phyloP scores from a whole-genome alignment of 2,888 invertebrate species.

The Drosophila eohydei region DNA sequence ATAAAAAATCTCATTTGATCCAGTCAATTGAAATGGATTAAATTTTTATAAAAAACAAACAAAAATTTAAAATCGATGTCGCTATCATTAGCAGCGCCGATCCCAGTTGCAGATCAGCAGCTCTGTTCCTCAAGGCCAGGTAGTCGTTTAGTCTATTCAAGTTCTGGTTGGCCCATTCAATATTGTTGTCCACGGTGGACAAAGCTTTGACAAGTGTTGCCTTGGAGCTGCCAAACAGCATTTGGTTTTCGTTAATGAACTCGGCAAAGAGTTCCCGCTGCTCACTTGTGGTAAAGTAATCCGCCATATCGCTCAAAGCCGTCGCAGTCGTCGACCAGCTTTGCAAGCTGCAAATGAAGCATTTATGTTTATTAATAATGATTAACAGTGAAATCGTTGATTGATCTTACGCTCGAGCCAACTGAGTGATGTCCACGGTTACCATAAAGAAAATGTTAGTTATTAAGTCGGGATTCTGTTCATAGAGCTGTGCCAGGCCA shows the following conservation, averaged over 20 bases:
- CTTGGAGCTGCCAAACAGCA: constrained; percentile 59
- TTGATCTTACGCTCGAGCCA: constrained; percentile 69
- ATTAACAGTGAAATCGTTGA: background rate
- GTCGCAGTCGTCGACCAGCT: constrained; percentile 69
- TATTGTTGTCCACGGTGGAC: constrained; percentile 67
- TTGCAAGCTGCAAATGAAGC: constrained; percentile 55
- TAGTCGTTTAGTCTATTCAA: constrained; percentile 59
- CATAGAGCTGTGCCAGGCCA: constrained; percentile 85
- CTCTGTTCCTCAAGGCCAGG: constrained; percentile 53
- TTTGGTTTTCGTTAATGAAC: constrained; percentile 53
- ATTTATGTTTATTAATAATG: background rate
- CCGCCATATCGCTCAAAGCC: constrained; percentile 62
- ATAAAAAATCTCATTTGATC: background rate
- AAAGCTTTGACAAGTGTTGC: constrained; percentile 60
- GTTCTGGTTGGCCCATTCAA: constrained; percentile 74
- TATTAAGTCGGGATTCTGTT: constrained; percentile 85
- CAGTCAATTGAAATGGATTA: background rate
- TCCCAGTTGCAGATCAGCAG: constrained; percentile 13
- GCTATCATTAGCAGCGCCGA: constrained; percentile 9
- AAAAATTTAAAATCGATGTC: constrained; percentile 3
- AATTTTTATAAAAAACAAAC: background rate
- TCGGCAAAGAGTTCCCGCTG: constrained; percentile 58
- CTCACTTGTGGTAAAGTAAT: constrained; percentile 67
- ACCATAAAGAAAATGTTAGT: constrained; percentile 66
- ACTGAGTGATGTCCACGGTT: constrained; percentile 40